Percentiles rank a stretch among this genome's conserved stretches.
Conservation (phyloP, 2,797 vertebrate genomes). For the Luscinia luscinia region DNA sequence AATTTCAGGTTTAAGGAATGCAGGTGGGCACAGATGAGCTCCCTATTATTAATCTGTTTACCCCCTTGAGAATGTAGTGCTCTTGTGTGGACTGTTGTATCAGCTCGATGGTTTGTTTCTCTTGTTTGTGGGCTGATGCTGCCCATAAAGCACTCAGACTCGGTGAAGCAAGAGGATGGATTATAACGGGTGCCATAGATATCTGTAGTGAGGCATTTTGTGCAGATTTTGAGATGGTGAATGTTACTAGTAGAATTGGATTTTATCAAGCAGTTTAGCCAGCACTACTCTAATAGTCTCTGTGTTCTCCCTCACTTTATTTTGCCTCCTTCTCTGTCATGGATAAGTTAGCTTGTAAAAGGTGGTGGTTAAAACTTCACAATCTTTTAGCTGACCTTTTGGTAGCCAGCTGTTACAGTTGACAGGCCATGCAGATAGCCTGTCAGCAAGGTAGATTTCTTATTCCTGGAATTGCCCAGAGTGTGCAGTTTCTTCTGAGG, state of each 20-base stretch:
- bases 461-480: background rate
- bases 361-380: fast-evolving
- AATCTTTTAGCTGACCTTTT: background rate
- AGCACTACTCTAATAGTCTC: background rate
- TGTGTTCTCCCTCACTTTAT: background rate
- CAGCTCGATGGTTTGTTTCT: background rate
- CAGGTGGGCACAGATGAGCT: background rate
- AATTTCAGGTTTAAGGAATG: background rate
- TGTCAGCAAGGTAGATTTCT: background rate
- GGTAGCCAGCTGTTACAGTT: background rate
- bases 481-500: background rate
- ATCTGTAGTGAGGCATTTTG: background rate
- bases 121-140: background rate
- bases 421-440: background rate
- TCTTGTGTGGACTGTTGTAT: background rate
- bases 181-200: background rate
- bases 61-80: background rate
- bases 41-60: background rate
- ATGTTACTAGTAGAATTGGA: background rate
- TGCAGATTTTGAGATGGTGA: background rate
- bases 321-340: background rate
- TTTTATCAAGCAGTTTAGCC: background rate
- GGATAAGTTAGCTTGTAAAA: background rate
- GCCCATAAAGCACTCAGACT: fast-evolving
- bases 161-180: background rate